These are phyloP conservation scores for Melanostoma scalare DNA, from an alignment of 2,888 invertebrate genomes.

Conservation along the genomic window DNA sequence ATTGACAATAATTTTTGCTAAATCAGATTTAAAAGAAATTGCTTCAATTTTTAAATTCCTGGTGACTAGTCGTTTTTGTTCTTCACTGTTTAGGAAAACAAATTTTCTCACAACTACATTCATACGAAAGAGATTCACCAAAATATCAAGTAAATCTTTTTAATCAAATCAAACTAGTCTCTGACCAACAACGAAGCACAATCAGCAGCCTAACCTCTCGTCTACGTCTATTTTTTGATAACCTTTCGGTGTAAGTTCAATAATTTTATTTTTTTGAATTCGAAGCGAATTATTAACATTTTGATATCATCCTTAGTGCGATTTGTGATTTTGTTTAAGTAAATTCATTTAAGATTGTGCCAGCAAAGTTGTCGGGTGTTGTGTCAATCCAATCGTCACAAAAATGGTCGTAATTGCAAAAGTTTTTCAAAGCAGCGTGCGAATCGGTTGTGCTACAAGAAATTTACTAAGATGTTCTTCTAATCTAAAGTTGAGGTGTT, in stretches of 20 bases:
- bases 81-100: too few species aligned
- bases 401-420: constrained; percentile 78
- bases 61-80: too few species aligned
- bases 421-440: constrained; percentile 76
- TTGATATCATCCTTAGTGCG: constrained; percentile 16
- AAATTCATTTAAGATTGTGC: constrained; percentile 74
- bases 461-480: constrained; percentile 43
- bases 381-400: constrained; percentile 22
- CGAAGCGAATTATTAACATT: constrained; percentile 21
- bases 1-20: too few species aligned
- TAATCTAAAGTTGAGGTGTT: constrained; percentile 73
- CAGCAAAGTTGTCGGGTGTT: constrained; percentile 41
- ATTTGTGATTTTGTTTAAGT: constrained; percentile 26
- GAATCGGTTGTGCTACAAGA: constrained; percentile 70
- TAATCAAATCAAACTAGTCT: background rate
- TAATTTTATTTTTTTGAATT: constrained; percentile 28
- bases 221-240: constrained; percentile 47
- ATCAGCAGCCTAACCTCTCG: background rate
- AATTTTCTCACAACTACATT: too few species aligned
- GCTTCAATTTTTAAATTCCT: too few species aligned
- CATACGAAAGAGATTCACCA: too few species aligned
- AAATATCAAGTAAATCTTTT: too few species aligned
- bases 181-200: constrained; percentile 62
- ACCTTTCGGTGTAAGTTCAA: constrained; percentile 51
- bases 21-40: too few species aligned